Conservation (phyloP, 2,888 invertebrate species). For the Diaprepes abbreviatus region DNA sequence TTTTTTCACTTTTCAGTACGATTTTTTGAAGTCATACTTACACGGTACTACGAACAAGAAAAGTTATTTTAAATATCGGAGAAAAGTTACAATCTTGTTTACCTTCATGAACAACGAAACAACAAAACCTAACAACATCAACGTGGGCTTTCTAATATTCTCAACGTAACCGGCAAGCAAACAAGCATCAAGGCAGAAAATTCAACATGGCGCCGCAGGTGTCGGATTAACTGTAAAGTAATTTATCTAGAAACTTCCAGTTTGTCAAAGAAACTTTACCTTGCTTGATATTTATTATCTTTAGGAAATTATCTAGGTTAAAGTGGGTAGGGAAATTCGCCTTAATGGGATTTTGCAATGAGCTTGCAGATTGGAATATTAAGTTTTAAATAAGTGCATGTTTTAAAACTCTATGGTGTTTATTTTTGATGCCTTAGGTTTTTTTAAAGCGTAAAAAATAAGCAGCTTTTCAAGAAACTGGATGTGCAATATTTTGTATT, state of each 20-base stretch:
- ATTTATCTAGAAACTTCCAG: slow-evolving; percentile 45
- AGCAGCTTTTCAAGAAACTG: too few relatives aligned
- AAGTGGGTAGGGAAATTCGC: not conserved
- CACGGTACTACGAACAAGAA: too few relatives aligned
- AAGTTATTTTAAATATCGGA: too few relatives aligned
- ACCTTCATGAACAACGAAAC: too few relatives aligned
- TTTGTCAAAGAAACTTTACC: slow-evolving; percentile 45
- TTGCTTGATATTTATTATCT: slow-evolving; percentile 40
- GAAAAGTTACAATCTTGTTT: too few relatives aligned
- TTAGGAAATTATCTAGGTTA: slow-evolving; percentile 34
- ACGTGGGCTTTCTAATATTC: too few relatives aligned
- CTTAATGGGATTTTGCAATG: slow-evolving; percentile 33
- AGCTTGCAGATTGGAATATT: slow-evolving; percentile 19
- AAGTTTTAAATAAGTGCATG: slow-evolving; percentile 2
- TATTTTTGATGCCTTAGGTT: not conserved
- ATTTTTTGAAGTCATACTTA: too few relatives aligned
- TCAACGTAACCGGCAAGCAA: slow-evolving; percentile 6
- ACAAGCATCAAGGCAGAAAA: slow-evolving; percentile 27
- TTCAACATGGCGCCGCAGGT: slow-evolving; percentile 42
- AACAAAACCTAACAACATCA: too few relatives aligned
- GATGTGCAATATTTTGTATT: too few relatives aligned
- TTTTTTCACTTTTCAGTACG: too few relatives aligned
- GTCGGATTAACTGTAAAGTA: slow-evolving; percentile 37
- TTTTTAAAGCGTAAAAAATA: too few relatives aligned
- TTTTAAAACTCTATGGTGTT: not conserved